phyloP scores from a whole-genome alignment of 1,140 invertebrate genomes.

The Stratiolaelaps scimitus region DNA sequence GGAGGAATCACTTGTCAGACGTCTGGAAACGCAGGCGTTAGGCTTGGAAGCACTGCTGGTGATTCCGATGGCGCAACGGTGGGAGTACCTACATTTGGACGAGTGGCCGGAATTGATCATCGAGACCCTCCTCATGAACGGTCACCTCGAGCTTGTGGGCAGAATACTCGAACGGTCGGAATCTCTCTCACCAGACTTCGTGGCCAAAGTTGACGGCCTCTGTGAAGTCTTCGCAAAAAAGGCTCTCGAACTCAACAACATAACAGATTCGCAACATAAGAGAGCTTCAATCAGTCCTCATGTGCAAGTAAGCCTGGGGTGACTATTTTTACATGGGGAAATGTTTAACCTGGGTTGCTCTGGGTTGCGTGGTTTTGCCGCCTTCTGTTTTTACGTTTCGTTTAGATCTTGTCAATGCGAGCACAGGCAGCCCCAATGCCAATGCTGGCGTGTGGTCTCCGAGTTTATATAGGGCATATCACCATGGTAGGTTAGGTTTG shows the following conservation, averaged over 20 bases:
- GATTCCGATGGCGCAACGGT: neutral
- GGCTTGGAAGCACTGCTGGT: slow-evolving; percentile 2
- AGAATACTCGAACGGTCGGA: neutral
- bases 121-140: slow-evolving; percentile 14
- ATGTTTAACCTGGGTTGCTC: no score
- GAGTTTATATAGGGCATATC: no score
- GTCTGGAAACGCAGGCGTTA: neutral
- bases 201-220: neutral
- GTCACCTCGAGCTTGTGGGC: neutral
- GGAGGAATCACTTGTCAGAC: neutral
- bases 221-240: slow-evolving; percentile 20
- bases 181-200: neutral
- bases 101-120: slow-evolving; percentile 9
- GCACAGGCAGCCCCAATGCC: no score
- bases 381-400: no score
- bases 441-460: no score
- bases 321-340: no score
- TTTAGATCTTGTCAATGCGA: no score
- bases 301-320: neutral
- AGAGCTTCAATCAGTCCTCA: neutral
- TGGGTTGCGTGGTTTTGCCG: no score
- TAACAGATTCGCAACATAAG: neutral
- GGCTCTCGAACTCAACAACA: slow-evolving; percentile 17
- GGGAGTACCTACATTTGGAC: neutral
- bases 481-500: no score